Conservation (phyloP, 2,113 vertebrate genomes). For the rat (Rattus norvegicus) region DNA sequence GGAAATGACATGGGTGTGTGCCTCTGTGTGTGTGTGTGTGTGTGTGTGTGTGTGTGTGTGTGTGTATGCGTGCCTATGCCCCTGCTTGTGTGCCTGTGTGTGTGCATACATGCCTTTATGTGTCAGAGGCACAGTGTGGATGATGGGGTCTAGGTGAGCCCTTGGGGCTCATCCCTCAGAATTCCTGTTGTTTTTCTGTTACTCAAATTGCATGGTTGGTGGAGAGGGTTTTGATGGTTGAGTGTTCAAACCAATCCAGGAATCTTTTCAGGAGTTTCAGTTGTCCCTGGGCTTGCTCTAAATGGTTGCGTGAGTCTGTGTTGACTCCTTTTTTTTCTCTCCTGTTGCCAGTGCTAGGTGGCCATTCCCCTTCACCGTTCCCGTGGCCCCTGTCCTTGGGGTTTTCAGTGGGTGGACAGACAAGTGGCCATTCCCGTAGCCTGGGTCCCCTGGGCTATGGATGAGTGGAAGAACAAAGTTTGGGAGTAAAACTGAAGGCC, state of each 20-base stretch:
- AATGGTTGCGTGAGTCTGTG: neutral
- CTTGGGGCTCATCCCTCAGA: neutral
- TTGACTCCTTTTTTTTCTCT: neutral
- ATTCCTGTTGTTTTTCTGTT: neutral
- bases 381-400: neutral
- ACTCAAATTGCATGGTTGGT: neutral
- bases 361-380: neutral
- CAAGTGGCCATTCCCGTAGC: neutral
- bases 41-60: too few relatives aligned
- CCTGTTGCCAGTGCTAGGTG: too few relatives aligned
- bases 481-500: neutral
- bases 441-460: too few relatives aligned
- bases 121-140: neutral
- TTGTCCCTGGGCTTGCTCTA: neutral
- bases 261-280: neutral
- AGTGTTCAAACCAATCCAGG: neutral
- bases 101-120: neutral
- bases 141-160: neutral
- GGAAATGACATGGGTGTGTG: neutral
- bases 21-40: neutral
- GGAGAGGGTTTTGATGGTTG: too few relatives aligned
- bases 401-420: neutral
- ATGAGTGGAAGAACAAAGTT: too few relatives aligned
- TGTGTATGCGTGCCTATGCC: neutral
- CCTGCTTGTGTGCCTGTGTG: too few relatives aligned